Evolutionary conservation across 2,888 invertebrate genomes (phyloP).

Genomic region (Coelopa pilipes): DNA sequence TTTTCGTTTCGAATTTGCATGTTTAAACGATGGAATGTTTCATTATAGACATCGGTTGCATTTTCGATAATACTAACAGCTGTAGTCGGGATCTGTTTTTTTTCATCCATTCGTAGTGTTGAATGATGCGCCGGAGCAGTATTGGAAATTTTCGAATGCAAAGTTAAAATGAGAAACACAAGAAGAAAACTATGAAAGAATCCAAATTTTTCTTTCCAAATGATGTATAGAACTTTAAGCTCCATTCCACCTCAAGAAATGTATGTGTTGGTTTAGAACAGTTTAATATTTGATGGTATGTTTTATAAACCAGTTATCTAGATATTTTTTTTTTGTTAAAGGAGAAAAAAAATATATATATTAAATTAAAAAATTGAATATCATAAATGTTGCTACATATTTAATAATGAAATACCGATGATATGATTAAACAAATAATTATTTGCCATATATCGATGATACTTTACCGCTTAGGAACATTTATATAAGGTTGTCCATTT

Average conservation of each 20-base stretch:
- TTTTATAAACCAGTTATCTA: no score
- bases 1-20: neutral
- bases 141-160: neutral
- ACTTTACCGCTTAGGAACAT: neutral
- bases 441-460: no score
- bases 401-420: no score
- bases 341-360: no score
- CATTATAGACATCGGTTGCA: neutral
- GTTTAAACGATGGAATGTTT: neutral
- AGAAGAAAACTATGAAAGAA: neutral
- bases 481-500: conserved; percentile 50
- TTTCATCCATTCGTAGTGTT: conserved; percentile 47
- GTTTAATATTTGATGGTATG: no score
- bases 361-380: no score
- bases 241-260: no score
- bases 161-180: neutral
- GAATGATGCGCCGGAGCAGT: conserved; percentile 48
- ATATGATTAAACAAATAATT: no score
- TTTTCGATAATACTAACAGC: conserved; percentile 48
- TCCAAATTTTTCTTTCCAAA: neutral
- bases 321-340: no score
- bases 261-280: no score
- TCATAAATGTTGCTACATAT: no score
- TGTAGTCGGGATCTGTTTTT: conserved; percentile 47
- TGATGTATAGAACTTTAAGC: neutral